These are phyloP conservation scores for Oxygymnocypris stewartii DNA, from an alignment of 2,113 vertebrate genomes.

Conservation along the genomic window DNA sequence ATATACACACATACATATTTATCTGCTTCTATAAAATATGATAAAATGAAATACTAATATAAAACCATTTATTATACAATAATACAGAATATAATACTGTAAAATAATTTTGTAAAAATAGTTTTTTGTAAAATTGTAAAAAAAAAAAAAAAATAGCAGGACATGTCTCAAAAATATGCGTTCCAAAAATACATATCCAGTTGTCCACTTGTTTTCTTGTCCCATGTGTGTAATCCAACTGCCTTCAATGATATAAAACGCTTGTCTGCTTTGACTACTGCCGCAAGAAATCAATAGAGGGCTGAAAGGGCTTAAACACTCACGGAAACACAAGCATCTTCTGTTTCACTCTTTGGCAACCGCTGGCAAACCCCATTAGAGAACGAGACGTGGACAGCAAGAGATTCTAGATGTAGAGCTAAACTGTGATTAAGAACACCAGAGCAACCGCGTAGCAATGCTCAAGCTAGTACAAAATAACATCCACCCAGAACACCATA, in stretches of 20 bases:
- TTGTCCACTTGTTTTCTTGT: conserved; percentile 21
- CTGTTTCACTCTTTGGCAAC: conserved; percentile 46
- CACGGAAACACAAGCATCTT: conserved; percentile 47
- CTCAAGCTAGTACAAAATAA: not conserved
- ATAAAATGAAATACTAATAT: too few species aligned
- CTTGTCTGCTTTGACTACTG: conserved; percentile 43
- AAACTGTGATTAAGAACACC: not conserved
- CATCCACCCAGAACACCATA: not conserved
- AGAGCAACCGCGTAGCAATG: not conserved
- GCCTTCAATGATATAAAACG: conserved; percentile 26
- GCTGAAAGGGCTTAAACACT: conserved; percentile 26
- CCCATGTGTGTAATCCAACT: conserved; percentile 29
- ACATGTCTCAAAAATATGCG: not conserved
- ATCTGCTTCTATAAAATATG: too few species aligned
- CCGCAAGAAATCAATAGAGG: conserved; percentile 48
- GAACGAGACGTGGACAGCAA: not conserved
- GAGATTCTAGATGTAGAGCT: not conserved
- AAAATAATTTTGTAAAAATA: too few species aligned
- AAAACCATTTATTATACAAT: too few species aligned
- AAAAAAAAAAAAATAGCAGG: not conserved
- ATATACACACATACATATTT: too few species aligned
- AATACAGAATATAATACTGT: too few species aligned
- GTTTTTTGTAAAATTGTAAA: too few species aligned
- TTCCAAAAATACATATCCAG: conserved; percentile 6
- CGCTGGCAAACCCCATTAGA: conserved; percentile 22